Evolutionary conservation across 2,113 vertebrate genomes (phyloP).

Genomic region (Calidris pugnax): DNA sequence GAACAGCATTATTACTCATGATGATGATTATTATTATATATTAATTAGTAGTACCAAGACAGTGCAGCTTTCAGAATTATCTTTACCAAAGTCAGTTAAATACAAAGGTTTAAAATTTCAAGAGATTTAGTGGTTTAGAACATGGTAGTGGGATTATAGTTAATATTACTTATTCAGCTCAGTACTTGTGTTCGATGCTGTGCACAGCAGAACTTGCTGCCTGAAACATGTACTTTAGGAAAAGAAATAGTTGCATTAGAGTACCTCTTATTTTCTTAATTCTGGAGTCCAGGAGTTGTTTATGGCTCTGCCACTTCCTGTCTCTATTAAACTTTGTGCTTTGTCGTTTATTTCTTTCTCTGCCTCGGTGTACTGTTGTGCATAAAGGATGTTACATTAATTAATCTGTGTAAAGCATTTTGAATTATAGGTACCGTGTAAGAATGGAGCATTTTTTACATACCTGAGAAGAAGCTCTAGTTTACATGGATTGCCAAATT

Average conservation of each 20-base stretch:
- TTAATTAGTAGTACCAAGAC: slow-evolving; percentile 36
- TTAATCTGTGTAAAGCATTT: neutral
- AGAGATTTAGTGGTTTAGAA: slow-evolving; percentile 3
- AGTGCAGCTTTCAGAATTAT: slow-evolving; percentile 36
- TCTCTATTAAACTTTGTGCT: neutral
- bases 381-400: neutral
- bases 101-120: neutral
- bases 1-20: slow-evolving; percentile 27
- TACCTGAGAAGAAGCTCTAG: neutral
- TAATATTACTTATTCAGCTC: slow-evolving; percentile 19
- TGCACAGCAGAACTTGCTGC: neutral
- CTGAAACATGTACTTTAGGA: neutral
- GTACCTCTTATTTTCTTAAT: neutral
- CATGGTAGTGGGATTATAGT: neutral
- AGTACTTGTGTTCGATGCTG: neutral
- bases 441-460: neutral
- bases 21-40: slow-evolving; percentile 46
- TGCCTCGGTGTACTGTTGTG: neutral
- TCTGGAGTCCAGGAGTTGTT: neutral
- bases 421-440: neutral
- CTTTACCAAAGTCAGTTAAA: slow-evolving; percentile 38
- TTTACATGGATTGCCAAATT: neutral
- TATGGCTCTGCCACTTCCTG: neutral
- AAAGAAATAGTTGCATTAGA: neutral
- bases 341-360: neutral